Base-by-base conservation (phyloP, 2,888 invertebrate genomes). In the Balanococcus diminutus region DNA sequence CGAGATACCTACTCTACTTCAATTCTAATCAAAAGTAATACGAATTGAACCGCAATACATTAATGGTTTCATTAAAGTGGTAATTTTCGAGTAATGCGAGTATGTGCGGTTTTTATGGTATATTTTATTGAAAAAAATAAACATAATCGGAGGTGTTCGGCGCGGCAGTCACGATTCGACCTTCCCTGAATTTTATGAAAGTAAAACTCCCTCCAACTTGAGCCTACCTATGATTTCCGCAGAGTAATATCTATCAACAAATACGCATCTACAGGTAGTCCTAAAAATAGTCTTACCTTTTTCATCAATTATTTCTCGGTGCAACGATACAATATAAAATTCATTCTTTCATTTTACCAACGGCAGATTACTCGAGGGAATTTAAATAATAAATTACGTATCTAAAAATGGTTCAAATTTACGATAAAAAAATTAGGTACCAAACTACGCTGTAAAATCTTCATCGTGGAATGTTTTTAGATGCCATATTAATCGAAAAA, bases 121-220 rank as follows among this genome's bases (percentile, higher is more conserved):
- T 32, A 75, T 32, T 75, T 32, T 75, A 32, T 32, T 19, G 67
- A 32, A 32, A 32, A 32, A 75, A 75, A 75, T 61, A 67, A 75
- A 67, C 14, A 36, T 32, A 67, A 25, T 67, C 67, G 28, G 25
- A 67, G n/a, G 31, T n/a, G 32, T 75, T 36, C 75, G 22, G 75
- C 32, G 32, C 75, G 22, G 75, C 32, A n/a, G 32, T 32, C 75
- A 75, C 31, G 32, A n/a, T 4, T n/a, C 75, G 75, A 75, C 75
- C 75, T 75, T 75, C 75, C n/a, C 32, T 32, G 75, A 32, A 75
- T 75, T 75, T 75, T 32, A 75, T 75, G 75, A 75, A 75, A 75
- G 75, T 75, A 36, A 75, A 75, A 36, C 28, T 67, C 28, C 61
- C 2, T 22, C 25, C 61, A 8, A 42, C 8, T 42, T 42, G 14